Evolutionary conservation across 2,797 vertebrate genomes (phyloP).

Genomic region (Kryptolebias ocellatus): DNA sequence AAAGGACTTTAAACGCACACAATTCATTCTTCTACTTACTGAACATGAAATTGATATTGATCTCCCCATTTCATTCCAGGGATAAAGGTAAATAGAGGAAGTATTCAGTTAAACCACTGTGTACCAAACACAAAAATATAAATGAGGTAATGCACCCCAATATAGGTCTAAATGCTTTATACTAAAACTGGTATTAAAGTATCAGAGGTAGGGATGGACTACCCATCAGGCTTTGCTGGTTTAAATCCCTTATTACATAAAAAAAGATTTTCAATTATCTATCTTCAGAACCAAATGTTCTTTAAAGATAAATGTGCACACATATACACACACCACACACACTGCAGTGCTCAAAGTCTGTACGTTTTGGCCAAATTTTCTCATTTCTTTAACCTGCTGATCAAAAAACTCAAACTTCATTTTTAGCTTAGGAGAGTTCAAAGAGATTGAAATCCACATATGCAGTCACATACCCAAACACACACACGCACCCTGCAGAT

Average conservation of each 20-base stretch:
- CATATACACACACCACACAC: constrained; percentile 1
- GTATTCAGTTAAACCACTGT: constrained; percentile 1
- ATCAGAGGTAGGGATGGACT: constrained; percentile 20
- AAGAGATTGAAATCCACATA: constrained; percentile 67
- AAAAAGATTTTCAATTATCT: constrained; percentile 40
- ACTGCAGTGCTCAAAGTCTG: neutral
- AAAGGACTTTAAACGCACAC: neutral
- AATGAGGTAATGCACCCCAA: neutral
- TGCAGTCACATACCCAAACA: constrained; percentile 49
- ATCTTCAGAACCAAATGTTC: constrained; percentile 17
- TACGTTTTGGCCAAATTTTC: constrained; percentile 33
- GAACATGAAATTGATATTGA: constrained; percentile 1
- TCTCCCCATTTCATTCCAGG: constrained; percentile 1
- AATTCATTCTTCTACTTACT: neutral
- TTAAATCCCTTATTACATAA: constrained; percentile 14
- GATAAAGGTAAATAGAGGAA: neutral
- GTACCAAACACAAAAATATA: neutral
- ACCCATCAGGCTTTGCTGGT: constrained; percentile 26
- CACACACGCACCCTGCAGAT: constrained; percentile 66
- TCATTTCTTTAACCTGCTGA: constrained; percentile 46
- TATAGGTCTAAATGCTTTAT: neutral
- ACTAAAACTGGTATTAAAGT: constrained; percentile 16
- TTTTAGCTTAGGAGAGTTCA: constrained; percentile 65
- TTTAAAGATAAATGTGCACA: constrained; percentile 12
- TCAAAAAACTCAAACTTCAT: constrained; percentile 51